Percentiles rank a stretch among this genome's conserved stretches.
Conservation (phyloP, 1,140 invertebrate genomes). For the Drosophila grimshawi region DNA sequence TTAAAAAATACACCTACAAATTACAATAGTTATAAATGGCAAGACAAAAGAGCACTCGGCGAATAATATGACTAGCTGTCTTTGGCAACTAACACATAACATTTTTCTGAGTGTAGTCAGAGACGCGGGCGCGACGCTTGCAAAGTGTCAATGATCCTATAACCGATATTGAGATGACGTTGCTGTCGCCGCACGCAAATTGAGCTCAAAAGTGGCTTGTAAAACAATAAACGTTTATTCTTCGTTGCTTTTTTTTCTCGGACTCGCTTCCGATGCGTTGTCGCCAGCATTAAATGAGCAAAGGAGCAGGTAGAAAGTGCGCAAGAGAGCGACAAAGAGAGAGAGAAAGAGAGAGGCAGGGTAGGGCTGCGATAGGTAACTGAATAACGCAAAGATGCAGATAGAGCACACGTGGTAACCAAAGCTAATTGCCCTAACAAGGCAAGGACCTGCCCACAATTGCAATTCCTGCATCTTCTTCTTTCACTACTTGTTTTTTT, state of each 20-base stretch:
- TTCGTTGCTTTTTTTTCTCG: constrained; percentile 28
- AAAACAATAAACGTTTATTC: constrained; percentile 72
- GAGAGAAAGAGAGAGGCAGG: background rate
- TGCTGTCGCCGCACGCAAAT: constrained; percentile 69
- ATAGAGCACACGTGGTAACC: constrained; percentile 69
- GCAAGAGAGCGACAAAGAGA: background rate
- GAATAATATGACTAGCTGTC: no score
- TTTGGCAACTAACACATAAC: background rate
- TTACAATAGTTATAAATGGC: no score
- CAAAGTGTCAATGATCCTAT: constrained; percentile 83
- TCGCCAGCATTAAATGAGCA: constrained; percentile 53
- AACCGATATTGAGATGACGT: constrained; percentile 74
- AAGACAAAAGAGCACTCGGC: no score
- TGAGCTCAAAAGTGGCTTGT: constrained; percentile 76
- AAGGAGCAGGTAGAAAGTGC: constrained; percentile 30
- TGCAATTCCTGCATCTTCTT: constrained; percentile 9
- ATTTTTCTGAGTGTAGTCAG: background rate
- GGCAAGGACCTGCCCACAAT: constrained; percentile 38
- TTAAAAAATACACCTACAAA: no score
- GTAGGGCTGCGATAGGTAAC: background rate
- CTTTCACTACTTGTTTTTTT: constrained; percentile 17
- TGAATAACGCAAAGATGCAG: constrained; percentile 60
- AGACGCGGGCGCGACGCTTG: constrained; percentile 42
- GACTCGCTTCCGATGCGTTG: constrained; percentile 11
- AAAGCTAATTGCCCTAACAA: constrained; percentile 66